Evolutionary conservation across 1,140 invertebrate genomes (phyloP), one percentile per base, ranked within the genome.

Genomic region (Drosophila ironensis): DNA sequence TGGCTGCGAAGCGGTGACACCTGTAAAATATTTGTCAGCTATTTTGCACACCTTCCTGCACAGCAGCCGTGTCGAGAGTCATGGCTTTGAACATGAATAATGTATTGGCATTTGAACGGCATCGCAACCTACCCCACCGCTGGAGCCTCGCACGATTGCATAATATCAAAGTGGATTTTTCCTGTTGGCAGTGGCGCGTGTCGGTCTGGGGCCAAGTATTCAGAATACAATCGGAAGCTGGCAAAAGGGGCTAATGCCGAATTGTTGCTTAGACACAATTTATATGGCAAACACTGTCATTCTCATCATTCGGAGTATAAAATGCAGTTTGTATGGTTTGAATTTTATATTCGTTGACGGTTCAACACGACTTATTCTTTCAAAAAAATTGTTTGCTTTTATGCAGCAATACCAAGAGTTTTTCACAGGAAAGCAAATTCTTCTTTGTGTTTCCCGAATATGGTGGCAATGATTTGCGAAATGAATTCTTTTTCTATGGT

Each of bases 11-110:
- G 33, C 28, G 17, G 68, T 51, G 72, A 59, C 61, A 82, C 33
- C 72, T 69, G 77, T 81, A 40, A 82, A 76, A 76, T 72, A 77
- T 82, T 72, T 64, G 68, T 70, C 77, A 72, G 72, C 44, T 82
- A 81, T 82, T 81, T 82, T 82, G 77, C 77, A 82, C 77, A 81
- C 77, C 77, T 81, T 68, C 77, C 77, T 82, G 77, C 42, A 50
- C 76, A 77, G 12, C 33, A 35, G 28, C 25, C 27, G 57, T 25
- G 48, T 35, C 11, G 14, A 45, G 46, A 69, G 54, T 51, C 54
- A 57, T 59, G 37, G 41, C 47, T 35, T 27, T 30, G 17, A 72
- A 53, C 67, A 72, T 81, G 67, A 82, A 75, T 72, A 82, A 76
- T 81, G 60, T 76, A 72, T 64, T 51, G 69, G 42, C 56, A 45